phyloP scores from a whole-genome alignment of 2,113 vertebrate species.

The Myotis lucifugus region DNA sequence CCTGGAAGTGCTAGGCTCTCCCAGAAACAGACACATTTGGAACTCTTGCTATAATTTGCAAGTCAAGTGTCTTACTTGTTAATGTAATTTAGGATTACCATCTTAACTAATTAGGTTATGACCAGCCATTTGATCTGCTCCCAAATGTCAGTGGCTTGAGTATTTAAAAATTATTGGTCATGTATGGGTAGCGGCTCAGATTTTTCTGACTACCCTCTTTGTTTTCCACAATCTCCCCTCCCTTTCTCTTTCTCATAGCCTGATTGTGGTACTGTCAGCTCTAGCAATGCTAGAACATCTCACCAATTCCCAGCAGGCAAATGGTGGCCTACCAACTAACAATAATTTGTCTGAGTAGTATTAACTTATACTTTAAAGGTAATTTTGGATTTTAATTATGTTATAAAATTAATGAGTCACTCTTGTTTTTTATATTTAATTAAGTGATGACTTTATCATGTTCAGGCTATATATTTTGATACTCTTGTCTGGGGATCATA shows the following conservation, averaged over 20 bases:
- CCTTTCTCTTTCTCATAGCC: neutral
- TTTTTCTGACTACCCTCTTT: neutral
- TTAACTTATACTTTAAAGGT: neutral
- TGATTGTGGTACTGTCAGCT: neutral
- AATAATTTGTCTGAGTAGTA: slow-evolving; percentile 22
- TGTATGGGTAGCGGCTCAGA: neutral
- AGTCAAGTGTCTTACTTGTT: slow-evolving; percentile 12
- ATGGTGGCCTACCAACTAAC: neutral
- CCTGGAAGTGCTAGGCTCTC: neutral
- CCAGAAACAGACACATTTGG: neutral
- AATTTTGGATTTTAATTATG: slow-evolving; percentile 51
- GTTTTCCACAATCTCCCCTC: neutral
- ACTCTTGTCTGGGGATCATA: neutral
- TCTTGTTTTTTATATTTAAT: slow-evolving; percentile 47
- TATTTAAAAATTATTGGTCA: slow-evolving; percentile 45
- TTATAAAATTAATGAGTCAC: slow-evolving; percentile 34
- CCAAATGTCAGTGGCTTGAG: slow-evolving; percentile 10
- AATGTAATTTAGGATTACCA: neutral
- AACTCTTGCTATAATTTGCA: neutral
- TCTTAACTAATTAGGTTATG: slow-evolving; percentile 8
- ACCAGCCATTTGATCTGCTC: slow-evolving; percentile 35
- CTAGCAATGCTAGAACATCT: neutral
- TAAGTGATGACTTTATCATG: neutral
- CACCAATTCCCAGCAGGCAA: neutral
- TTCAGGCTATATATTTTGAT: neutral